Conservation (phyloP, 2,888 invertebrate species). For the Cryptophagus acutangulus region DNA sequence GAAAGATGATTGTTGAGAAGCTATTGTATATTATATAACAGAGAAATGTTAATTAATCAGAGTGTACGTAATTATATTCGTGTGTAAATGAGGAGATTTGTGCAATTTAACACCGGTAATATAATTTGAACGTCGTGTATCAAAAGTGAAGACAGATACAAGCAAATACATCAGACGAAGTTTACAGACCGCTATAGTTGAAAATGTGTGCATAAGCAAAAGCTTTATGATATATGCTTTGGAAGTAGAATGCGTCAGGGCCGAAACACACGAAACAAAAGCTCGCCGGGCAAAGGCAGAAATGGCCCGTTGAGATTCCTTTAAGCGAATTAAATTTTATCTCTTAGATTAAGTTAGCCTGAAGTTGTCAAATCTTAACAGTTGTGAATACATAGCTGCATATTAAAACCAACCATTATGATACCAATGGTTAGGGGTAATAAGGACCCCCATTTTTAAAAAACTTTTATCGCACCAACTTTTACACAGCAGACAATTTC, state of each 20-base stretch:
- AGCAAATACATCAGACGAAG: constrained; percentile 8
- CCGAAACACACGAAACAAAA: constrained; percentile 24
- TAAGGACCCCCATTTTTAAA: constrained; percentile 20
- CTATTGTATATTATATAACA: too few species aligned
- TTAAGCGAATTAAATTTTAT: constrained; percentile 37
- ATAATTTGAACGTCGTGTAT: constrained; percentile 9
- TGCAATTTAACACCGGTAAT: constrained; percentile 5
- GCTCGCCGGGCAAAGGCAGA: constrained; percentile 24
- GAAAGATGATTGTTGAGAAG: too few species aligned
- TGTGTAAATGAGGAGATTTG: constrained; percentile 4
- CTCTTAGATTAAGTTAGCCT: constrained; percentile 35
- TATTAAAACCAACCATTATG: constrained; percentile 24
- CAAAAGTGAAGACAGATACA: constrained; percentile 7
- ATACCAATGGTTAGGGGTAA: constrained; percentile 21
- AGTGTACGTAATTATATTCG: constrained; percentile 7
- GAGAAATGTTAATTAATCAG: constrained; percentile 5
- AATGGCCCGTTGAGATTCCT: constrained; percentile 31
- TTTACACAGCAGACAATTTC: constrained; percentile 12
- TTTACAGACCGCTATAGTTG: constrained; percentile 8
- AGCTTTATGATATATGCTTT: constrained; percentile 7
- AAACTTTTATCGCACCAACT: constrained; percentile 13
- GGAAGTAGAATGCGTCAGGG: constrained; percentile 7
- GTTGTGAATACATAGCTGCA: constrained; percentile 13
- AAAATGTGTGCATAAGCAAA: constrained; percentile 2
- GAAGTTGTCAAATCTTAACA: constrained; percentile 37